Base-by-base conservation (phyloP, 1,140 invertebrate genomes). In the Dysdera silvatica region DNA sequence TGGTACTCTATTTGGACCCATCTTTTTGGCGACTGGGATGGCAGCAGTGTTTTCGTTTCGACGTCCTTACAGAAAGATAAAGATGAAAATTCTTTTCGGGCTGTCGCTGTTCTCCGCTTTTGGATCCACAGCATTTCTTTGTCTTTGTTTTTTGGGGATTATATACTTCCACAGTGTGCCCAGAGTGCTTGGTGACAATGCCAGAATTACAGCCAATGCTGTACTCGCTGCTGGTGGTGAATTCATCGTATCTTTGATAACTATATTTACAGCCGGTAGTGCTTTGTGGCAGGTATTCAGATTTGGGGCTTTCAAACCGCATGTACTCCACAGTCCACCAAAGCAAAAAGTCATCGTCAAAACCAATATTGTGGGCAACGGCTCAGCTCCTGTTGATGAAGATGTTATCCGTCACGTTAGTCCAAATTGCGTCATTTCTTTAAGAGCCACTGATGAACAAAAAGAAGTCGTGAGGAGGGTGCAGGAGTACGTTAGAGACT, bases 361-460 rank as follows among this genome's bases (percentile, higher is more conserved):
- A 20, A 61, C 59, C 0, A 51, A 61, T 33, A 61, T 61, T 26
- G 37, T 61, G 2, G 40, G 51, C 20, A 51, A 51, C n/a, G 26
- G 43, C 24, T 35, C 47, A 10, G 32, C 29, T 14, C 5, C 29
- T 4, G 6, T 45, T 6, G 49, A 47, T 6, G 59, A 53, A 7
- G 59, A 61, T 4, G 33, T 61, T n/a, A 41, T 61, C 20, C 59
- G 59, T 7, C 59, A 61, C 20, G 59, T 61, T 14, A 61, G 59
- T 28, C 59, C 59, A 10, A 49, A 61, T 28, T 61, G 59, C 28
- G 40, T 61, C 8, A 54, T 61, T 24, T 61, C 59, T 8, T 35
- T 61, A 16, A 49, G 59, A 0, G 59, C 59, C 20, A 45, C 29
- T 0, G 60, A 61, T 29, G 60, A 53, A 8, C 60, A 61, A n/a